A percentile compares a stretch with the other conserved stretches of the same genome.
These are phyloP conservation scores for Hymenopus coronatus DNA, from an alignment of 2,888 invertebrate genomes.

Conservation along the genomic window DNA sequence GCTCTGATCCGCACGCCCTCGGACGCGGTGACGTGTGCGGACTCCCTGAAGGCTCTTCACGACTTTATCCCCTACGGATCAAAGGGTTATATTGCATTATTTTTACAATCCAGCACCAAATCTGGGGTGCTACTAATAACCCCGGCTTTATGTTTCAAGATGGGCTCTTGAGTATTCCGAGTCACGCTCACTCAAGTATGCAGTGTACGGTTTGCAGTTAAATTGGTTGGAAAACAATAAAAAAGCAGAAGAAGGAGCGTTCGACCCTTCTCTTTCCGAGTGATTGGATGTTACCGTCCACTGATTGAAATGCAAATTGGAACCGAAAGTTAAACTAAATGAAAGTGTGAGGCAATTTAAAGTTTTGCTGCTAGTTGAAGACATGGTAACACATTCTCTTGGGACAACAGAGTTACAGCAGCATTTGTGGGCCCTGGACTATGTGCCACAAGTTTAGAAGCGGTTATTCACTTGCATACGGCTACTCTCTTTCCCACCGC, in stretches of 20 bases:
- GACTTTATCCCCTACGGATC: constrained; percentile 1
- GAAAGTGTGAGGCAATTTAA: neutral
- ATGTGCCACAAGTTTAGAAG: neutral
- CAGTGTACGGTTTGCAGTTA: neutral
- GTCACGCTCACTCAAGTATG: neutral
- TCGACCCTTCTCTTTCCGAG: neutral
- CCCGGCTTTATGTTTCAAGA: neutral
- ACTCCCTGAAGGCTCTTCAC: neutral
- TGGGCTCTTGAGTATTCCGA: neutral
- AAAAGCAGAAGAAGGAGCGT: neutral
- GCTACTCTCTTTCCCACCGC: too few relatives aligned
- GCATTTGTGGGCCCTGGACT: too few relatives aligned
- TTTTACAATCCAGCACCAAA: neutral
- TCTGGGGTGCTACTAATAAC: neutral
- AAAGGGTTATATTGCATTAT: constrained; percentile 15
- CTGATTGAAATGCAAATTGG: neutral
- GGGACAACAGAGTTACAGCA: neutral
- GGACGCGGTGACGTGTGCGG: neutral
- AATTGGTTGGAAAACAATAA: neutral
- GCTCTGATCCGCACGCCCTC: neutral
- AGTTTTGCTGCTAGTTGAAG: neutral
- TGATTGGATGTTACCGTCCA: neutral
- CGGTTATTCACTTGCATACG: neutral
- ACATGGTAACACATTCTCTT: neutral
- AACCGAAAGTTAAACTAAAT: neutral